Conservation (phyloP, 2,113 vertebrate genomes). For the human (Homo sapiens) region GRCh38 chr1:77798501-77799000, state of each 20-base stretch:
- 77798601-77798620: too few relatives aligned
- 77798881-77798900: background rate
- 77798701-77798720: background rate
- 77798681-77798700: background rate
- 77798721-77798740: background rate
- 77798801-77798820: background rate
- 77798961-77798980: background rate
- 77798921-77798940: background rate
- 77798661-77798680: background rate
- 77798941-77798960: background rate
- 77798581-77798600: too few relatives aligned
- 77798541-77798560: too few relatives aligned
- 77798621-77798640: too few relatives aligned
- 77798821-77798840: background rate
- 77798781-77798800: background rate
- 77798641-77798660: too few relatives aligned
- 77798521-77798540: too few relatives aligned
- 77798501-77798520: too few relatives aligned
- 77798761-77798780: background rate
- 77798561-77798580: too few relatives aligned
- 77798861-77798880: background rate
- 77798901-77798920: background rate
- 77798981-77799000: background rate
- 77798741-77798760: background rate
- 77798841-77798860: background rate